These are phyloP conservation scores for Petrolisthes manimaculis DNA, from an alignment of 2,888 invertebrate genomes.

Conservation along the genomic window DNA sequence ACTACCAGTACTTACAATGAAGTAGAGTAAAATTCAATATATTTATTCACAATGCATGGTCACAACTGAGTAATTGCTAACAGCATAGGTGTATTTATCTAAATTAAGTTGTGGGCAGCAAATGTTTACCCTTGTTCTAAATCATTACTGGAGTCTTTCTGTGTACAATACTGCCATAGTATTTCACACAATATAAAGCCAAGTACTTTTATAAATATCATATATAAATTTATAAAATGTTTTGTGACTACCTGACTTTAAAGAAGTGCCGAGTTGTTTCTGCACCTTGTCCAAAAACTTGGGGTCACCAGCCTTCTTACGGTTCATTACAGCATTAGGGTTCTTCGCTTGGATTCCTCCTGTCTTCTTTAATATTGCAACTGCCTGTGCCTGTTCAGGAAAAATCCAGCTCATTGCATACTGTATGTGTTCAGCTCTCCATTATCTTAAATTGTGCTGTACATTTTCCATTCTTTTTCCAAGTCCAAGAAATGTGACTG, in stretches of 20 bases:
- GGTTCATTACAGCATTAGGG: constrained; percentile 57
- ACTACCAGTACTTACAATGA: too few species aligned
- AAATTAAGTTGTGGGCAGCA: too few species aligned
- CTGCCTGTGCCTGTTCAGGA: constrained; percentile 35
- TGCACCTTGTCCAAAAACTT: constrained; percentile 51
- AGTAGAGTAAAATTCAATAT: too few species aligned
- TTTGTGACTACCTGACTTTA: neutral
- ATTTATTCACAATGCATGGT: too few species aligned
- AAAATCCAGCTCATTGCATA: neutral
- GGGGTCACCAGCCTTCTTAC: constrained; percentile 33
- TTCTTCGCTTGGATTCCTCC: constrained; percentile 50
- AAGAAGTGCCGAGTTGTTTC: constrained; percentile 29
- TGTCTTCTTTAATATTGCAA: constrained; percentile 51
- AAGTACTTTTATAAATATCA: neutral
- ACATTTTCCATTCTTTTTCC: too few species aligned
- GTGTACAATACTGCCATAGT: too few species aligned
- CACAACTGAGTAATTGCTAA: too few species aligned
- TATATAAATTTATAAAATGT: constrained; percentile 1
- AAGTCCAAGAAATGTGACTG: too few species aligned
- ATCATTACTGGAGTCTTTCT: too few species aligned
- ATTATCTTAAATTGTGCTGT: neutral
- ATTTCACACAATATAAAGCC: too few species aligned
- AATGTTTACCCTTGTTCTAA: too few species aligned
- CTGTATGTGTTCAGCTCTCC: neutral
- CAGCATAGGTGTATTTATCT: too few species aligned